A percentile compares a stretch with the other conserved stretches of the same genome.
Conservation (phyloP, 2,113 vertebrate genomes). For the Xenopus tropicalis region UCB_Xtro_10.0 CM004449.2:3247501-3248000, state of each 20-base stretch:
- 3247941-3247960: constrained; percentile 24
- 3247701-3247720: constrained; percentile 22
- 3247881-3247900: constrained; percentile 29
- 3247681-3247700: neutral
- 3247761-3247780: constrained; percentile 13
- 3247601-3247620: too few relatives aligned
- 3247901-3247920: constrained; percentile 24
- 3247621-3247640: neutral
- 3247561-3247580: too few relatives aligned
- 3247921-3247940: constrained; percentile 42
- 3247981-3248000: neutral
- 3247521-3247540: too few relatives aligned
- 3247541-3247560: too few relatives aligned
- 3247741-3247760: constrained; percentile 14
- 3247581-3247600: too few relatives aligned
- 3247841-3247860: constrained; percentile 36
- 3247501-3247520: too few relatives aligned
- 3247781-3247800: constrained; percentile 23
- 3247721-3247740: constrained; percentile 25
- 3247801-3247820: constrained; percentile 10
- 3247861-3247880: constrained; percentile 5
- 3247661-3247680: neutral
- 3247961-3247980: constrained; percentile 25
- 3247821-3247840: constrained; percentile 1
- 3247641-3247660: neutral